Evolutionary conservation across 2,113 vertebrate species (phyloP).

Genomic region (Heterochromis multidens): DNA sequence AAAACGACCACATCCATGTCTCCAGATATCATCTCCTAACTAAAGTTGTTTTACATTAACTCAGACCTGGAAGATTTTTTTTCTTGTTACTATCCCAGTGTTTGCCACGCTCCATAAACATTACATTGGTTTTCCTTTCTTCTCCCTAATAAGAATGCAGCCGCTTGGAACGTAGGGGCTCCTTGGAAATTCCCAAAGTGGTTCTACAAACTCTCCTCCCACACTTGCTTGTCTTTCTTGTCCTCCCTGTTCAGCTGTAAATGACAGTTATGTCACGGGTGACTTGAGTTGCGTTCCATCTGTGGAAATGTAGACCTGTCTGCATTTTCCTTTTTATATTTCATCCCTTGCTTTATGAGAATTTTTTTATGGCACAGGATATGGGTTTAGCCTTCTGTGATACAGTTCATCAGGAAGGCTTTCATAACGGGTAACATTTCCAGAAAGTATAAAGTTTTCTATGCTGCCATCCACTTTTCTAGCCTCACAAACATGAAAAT

Average conservation of each 20-base stretch:
- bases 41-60: constrained; percentile 32
- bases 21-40: constrained; percentile 7
- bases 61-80: background rate
- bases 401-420: background rate
- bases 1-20: background rate
- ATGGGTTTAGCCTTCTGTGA: background rate
- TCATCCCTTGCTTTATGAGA: background rate
- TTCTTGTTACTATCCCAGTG: background rate
- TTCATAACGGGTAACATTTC: background rate
- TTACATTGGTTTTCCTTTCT: constrained; percentile 37
- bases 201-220: constrained; percentile 13
- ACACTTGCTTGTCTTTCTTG: constrained; percentile 18
- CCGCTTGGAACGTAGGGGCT: constrained; percentile 38
- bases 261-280: constrained; percentile 67
- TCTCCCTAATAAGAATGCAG: constrained; percentile 62
- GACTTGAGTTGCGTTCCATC: constrained; percentile 61
- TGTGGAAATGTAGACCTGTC: constrained; percentile 44
- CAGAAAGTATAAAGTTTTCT: background rate
- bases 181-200: constrained; percentile 70
- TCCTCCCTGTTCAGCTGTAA: constrained; percentile 47
- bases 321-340: constrained; percentile 29
- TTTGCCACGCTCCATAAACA: constrained; percentile 35
- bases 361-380: background rate
- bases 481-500: background rate
- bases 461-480: background rate